Conservation (phyloP, 2,888 invertebrate species). For the Camptogramma bilineatum region DNA sequence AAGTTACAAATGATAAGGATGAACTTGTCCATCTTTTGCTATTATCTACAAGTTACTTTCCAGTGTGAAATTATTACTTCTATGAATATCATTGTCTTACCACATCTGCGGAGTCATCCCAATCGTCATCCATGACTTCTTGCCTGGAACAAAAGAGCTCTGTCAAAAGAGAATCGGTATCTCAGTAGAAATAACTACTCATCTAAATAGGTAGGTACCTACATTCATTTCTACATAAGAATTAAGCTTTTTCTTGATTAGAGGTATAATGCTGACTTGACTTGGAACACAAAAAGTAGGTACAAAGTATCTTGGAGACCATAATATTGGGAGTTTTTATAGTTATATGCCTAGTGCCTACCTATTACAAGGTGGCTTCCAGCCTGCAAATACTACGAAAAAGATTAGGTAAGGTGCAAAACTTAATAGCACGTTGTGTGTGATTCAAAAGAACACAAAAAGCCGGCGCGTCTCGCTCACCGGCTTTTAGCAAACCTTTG, state of each 20-base stretch:
- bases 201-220: neutral
- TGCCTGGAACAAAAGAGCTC: conserved; percentile 24
- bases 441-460: conserved; percentile 1
- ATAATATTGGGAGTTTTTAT: no score
- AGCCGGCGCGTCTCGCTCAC: conserved; percentile 35
- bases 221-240: neutral
- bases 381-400: neutral
- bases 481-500: conserved; percentile 51
- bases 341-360: no score
- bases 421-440: neutral
- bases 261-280: neutral
- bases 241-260: neutral
- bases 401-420: neutral
- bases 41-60: neutral
- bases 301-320: no score
- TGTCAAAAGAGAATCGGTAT: neutral
- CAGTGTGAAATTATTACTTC: neutral
- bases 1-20: no score
- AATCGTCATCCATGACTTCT: conserved; percentile 79
- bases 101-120: conserved; percentile 78
- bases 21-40: no score
- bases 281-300: neutral
- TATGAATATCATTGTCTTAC: conserved; percentile 59
- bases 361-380: neutral
- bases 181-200: neutral